A percentile compares a stretch with the other conserved stretches of the same genome.
These are phyloP conservation scores for Turritopsis dohrnii DNA, from an alignment of 30 jellyfish, hydroid and myxozoan genomes.

Conservation along the genomic window DNA sequence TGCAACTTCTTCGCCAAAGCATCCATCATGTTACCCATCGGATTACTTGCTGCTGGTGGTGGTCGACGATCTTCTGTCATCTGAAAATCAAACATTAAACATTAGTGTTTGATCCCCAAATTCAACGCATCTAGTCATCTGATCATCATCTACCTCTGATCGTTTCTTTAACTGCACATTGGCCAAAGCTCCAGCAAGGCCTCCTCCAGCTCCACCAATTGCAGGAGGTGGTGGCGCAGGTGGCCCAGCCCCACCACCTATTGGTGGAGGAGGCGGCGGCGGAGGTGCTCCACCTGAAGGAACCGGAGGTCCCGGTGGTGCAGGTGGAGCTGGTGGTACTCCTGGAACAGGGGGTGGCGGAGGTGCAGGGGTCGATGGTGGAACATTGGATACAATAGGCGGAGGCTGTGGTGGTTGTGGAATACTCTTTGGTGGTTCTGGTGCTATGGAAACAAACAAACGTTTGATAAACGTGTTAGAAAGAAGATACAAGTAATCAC, in stretches of 20 bases:
- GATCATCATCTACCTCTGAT: slow-evolving; percentile 32
- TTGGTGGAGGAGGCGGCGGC: slow-evolving; percentile 95
- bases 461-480: too few species aligned
- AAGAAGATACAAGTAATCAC: too few species aligned
- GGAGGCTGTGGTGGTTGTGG: slow-evolving; percentile 37
- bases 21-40: slow-evolving; percentile 81
- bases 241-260: slow-evolving; percentile 39
- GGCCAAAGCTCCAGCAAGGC: slow-evolving; percentile 64
- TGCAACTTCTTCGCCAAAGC: slow-evolving; percentile 44
- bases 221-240: slow-evolving; percentile 42
- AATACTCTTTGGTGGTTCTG: slow-evolving; percentile 27
- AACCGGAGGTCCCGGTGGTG: slow-evolving; percentile 14
- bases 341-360: slow-evolving; percentile 62
- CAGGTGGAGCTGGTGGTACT: slow-evolving; percentile 27
- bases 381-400: slow-evolving; percentile 12
- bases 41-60: slow-evolving; percentile 42
- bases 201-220: slow-evolving; percentile 74
- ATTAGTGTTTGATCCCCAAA: too few species aligned
- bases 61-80: slow-evolving; percentile 38
- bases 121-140: neutral
- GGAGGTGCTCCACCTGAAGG: slow-evolving; percentile 41
- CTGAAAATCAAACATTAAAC: neutral
- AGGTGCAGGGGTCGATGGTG: slow-evolving; percentile 44
- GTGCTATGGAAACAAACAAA: slow-evolving; percentile 16
- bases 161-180: slow-evolving; percentile 53